A percentile compares a stretch with the other conserved stretches of the same genome.
Evolutionary conservation across 2,888 invertebrate genomes (phyloP).

Genomic region (Tinea semifulvella): DNA sequence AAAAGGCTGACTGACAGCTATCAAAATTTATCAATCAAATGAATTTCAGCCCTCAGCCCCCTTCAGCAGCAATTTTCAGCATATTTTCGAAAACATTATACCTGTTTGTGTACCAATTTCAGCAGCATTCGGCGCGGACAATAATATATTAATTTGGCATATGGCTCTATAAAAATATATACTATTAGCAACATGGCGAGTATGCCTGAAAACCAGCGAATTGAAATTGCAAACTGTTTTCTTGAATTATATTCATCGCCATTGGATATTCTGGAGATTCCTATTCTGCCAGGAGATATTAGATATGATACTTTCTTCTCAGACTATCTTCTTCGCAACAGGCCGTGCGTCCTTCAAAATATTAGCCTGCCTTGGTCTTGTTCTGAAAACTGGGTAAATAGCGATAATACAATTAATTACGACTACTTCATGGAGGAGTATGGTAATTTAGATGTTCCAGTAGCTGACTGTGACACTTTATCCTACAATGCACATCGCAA

Average conservation of each 20-base stretch:
- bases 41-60: too few species aligned
- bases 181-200: too few species aligned
- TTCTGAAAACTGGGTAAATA: constrained; percentile 67
- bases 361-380: constrained; percentile 73
- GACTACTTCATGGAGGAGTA: constrained; percentile 67
- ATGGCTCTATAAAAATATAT: too few species aligned
- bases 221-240: neutral
- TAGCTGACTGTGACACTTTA: constrained; percentile 81
- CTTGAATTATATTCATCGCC: neutral
- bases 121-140: too few species aligned
- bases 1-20: too few species aligned
- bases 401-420: constrained; percentile 64
- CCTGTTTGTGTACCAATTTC: too few species aligned
- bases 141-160: too few species aligned
- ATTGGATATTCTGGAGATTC: neutral
- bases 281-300: neutral
- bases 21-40: too few species aligned
- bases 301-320: constrained; percentile 55
- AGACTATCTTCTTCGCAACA: constrained; percentile 41
- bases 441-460: constrained; percentile 74
- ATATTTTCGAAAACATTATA: too few species aligned
- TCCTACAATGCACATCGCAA: constrained; percentile 82
- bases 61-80: too few species aligned
- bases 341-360: constrained; percentile 74
- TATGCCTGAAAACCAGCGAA: neutral